These are phyloP conservation scores for Synanthedon tipuliformis DNA, from an alignment of 2,888 invertebrate genomes.

Conservation along the genomic window DNA sequence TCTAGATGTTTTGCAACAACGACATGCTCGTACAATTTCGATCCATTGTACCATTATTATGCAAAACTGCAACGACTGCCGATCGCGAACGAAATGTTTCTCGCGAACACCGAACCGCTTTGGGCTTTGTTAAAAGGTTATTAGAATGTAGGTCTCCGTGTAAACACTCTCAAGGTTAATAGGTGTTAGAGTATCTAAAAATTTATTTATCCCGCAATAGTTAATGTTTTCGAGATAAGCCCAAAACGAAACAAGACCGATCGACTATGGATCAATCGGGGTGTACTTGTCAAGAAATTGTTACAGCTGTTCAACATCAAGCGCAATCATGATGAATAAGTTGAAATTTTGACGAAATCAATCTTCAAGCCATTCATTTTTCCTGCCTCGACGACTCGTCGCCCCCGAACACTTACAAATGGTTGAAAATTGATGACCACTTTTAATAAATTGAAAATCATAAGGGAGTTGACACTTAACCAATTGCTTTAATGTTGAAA, in stretches of 20 bases:
- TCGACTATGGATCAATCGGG: slow-evolving; percentile 3
- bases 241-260: background rate
- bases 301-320: background rate
- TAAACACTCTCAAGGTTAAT: slow-evolving; percentile 42
- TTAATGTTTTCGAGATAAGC: background rate
- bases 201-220: background rate
- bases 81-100: slow-evolving; percentile 42
- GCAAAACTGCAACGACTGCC: slow-evolving; percentile 45
- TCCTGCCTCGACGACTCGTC: slow-evolving; percentile 9
- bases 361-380: slow-evolving; percentile 10
- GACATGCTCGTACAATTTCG: slow-evolving; percentile 21
- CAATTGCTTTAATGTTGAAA: slow-evolving; percentile 5
- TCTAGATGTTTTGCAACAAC: slow-evolving; percentile 48
- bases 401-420: slow-evolving; percentile 10
- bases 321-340: slow-evolving; percentile 4
- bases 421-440: slow-evolving; percentile 13
- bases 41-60: slow-evolving; percentile 60
- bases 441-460: slow-evolving; percentile 11
- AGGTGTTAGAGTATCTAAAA: slow-evolving; percentile 21
- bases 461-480: slow-evolving; percentile 8
- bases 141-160: slow-evolving; percentile 51
- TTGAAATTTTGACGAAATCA: slow-evolving; percentile 12
- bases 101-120: slow-evolving; percentile 37
- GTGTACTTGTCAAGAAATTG: background rate
- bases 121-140: slow-evolving; percentile 58